Evolutionary conservation across 1,140 invertebrate genomes (phyloP).

Genomic region (Hyposmocoma kahamanoa): DNA sequence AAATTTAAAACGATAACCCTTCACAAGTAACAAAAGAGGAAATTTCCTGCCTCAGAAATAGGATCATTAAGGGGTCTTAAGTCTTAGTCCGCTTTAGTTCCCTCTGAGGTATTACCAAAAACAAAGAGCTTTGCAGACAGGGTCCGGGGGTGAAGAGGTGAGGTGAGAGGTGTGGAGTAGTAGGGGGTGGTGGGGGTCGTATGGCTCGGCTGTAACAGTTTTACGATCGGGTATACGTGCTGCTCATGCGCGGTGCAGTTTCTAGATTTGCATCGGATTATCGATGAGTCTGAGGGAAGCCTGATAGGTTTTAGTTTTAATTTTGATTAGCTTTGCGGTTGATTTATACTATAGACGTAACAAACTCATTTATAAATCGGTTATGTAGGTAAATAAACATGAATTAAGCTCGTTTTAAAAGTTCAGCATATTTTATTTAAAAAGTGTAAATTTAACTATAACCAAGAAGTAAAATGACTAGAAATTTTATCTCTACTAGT

Average conservation of each 20-base stretch:
- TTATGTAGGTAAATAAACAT: too few relatives aligned
- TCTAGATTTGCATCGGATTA: conserved; percentile 62
- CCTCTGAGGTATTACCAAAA: conserved; percentile 50
- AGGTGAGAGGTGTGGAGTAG: background rate
- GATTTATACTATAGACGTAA: too few relatives aligned
- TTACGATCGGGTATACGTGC: conserved; percentile 62
- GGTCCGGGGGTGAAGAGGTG: conserved; percentile 21
- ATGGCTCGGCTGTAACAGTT: conserved; percentile 49
- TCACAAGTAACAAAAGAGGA: conserved; percentile 30
- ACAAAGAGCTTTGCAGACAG: conserved; percentile 50
- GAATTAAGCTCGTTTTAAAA: too few relatives aligned
- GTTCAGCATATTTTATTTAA: too few relatives aligned
- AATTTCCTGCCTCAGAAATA: conserved; percentile 48
- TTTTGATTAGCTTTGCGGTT: too few relatives aligned
- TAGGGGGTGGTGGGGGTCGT: conserved; percentile 17
- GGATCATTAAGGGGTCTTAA: conserved; percentile 62
- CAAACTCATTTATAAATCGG: too few relatives aligned
- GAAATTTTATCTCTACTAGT: too few relatives aligned
- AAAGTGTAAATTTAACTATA: too few relatives aligned
- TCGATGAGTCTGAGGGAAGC: too few relatives aligned
- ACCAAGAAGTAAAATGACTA: too few relatives aligned
- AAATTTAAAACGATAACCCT: conserved; percentile 49
- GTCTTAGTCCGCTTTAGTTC: conserved; percentile 44
- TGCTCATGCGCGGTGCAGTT: conserved; percentile 63
- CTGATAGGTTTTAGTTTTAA: too few relatives aligned